Evolutionary conservation across 1,140 invertebrate genomes (phyloP).

Genomic region (Orchesella cincta): DNA sequence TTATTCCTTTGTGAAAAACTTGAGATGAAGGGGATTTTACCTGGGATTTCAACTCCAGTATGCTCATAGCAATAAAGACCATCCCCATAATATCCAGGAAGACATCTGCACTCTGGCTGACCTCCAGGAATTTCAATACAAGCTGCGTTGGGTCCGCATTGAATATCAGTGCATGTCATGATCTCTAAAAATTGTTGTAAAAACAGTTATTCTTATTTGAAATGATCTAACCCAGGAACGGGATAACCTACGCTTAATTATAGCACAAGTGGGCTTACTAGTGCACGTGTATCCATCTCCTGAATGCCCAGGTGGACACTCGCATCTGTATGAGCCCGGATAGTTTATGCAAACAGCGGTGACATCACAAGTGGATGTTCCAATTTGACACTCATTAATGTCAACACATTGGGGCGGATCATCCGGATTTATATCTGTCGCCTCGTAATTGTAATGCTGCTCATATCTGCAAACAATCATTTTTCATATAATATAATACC

Average conservation of each 20-base stretch:
- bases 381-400: constrained; percentile 80
- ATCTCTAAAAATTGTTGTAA: constrained; percentile 36
- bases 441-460: constrained; percentile 63
- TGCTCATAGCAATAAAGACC: constrained; percentile 59
- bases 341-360: constrained; percentile 81
- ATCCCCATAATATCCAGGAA: constrained; percentile 63
- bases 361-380: constrained; percentile 73
- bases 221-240: not conserved
- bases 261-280: constrained; percentile 51
- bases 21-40: not conserved
- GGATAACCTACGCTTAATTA: not conserved
- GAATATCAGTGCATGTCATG: constrained; percentile 58
- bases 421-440: constrained; percentile 60
- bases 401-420: constrained; percentile 67
- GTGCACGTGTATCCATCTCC: constrained; percentile 61
- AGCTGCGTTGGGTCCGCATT: constrained; percentile 64
- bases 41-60: constrained; percentile 30
- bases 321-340: constrained; percentile 74
- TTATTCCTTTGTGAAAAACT: not conserved
- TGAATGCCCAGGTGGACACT: constrained; percentile 67
- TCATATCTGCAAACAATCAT: constrained; percentile 39
- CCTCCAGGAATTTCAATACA: constrained; percentile 61
- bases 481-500: not conserved
- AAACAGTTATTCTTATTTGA: not conserved
- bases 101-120: constrained; percentile 63